Evolutionary conservation across 2,888 invertebrate species (phyloP).

Genomic region (Mimumesa dahlbomi): DNA sequence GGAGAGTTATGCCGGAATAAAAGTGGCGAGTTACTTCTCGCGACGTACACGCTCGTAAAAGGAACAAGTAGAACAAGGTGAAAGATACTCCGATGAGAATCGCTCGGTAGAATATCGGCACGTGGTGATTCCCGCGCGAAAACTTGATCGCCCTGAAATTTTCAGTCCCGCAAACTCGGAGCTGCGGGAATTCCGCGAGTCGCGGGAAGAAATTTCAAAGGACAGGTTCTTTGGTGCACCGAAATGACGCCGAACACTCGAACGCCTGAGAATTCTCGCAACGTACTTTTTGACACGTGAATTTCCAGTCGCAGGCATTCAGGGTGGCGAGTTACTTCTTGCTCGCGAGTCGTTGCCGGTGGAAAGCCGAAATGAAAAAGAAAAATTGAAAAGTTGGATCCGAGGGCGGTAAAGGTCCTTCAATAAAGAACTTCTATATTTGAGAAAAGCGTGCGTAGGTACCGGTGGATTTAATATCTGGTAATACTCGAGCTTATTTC

Average conservation of each 20-base stretch:
- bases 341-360: not conserved
- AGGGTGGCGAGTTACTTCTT: not conserved
- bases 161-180: no score
- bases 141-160: no score
- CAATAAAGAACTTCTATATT: slow-evolving; percentile 6
- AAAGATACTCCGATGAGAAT: no score
- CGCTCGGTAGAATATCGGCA: no score
- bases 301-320: no score
- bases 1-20: slow-evolving; percentile 4
- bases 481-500: slow-evolving; percentile 3
- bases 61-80: slow-evolving; percentile 2
- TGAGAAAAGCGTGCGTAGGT: not conserved
- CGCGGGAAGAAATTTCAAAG: no score
- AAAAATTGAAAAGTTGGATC: not conserved
- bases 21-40: not conserved
- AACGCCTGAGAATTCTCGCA: no score
- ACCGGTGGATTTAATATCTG: slow-evolving; percentile 17
- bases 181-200: no score
- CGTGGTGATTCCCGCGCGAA: no score
- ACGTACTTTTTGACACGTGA: no score
- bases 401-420: not conserved
- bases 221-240: no score
- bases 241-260: no score
- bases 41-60: slow-evolving; percentile 3
- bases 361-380: not conserved